phyloP scores from a whole-genome alignment of 2,113 vertebrate species.

The Aplodontia rufa region DNA sequence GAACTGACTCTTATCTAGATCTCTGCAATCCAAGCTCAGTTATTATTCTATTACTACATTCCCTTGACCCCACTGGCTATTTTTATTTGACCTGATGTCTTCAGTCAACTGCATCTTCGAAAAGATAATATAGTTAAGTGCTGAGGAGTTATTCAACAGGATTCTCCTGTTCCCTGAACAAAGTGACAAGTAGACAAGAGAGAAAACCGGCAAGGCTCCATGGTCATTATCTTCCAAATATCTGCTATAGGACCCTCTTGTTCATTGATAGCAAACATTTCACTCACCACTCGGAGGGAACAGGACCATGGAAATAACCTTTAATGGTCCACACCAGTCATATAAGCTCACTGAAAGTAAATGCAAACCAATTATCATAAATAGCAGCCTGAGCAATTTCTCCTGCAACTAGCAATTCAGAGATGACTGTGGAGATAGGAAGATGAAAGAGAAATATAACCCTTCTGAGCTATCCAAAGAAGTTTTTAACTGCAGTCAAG shows the following conservation, averaged over 20 bases:
- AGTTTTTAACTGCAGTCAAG: background rate
- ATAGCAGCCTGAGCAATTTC: background rate
- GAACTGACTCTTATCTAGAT: background rate
- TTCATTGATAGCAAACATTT: background rate
- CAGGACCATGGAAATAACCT: background rate
- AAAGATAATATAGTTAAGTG: background rate
- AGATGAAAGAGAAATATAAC: background rate
- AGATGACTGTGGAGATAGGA: background rate
- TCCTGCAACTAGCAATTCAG: background rate
- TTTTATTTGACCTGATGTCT: background rate
- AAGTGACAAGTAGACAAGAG: background rate
- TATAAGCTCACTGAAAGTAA: background rate
- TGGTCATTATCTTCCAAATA: conserved; percentile 17
- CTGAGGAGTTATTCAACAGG: background rate
- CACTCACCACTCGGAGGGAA: background rate
- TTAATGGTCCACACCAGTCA: background rate
- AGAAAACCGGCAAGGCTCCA: background rate
- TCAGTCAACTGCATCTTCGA: background rate
- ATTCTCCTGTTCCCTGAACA: background rate
- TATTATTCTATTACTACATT: too few relatives aligned
- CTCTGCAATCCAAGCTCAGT: background rate
- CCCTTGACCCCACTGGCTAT: background rate
- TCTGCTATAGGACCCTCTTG: background rate
- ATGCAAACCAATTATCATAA: conserved; percentile 32
- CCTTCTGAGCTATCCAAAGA: background rate